A percentile compares a stretch with the other conserved stretches of the same genome.
Evolutionary conservation across 2,113 vertebrate species (phyloP).

Genomic region (Seriola rivoliana): DNA sequence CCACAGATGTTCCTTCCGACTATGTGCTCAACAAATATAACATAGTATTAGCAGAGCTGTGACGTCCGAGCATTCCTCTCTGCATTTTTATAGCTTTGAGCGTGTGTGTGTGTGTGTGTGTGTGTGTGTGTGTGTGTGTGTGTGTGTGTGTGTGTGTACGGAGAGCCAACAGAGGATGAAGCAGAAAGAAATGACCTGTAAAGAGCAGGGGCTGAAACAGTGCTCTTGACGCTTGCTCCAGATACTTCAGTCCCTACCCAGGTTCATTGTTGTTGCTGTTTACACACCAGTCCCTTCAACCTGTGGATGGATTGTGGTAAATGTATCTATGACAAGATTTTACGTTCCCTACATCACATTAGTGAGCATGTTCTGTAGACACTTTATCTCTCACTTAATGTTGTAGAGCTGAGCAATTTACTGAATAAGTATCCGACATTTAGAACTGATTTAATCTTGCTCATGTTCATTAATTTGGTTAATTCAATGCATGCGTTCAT

Average conservation of each 20-base stretch:
- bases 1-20: constrained; percentile 37
- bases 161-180: background rate
- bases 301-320: background rate
- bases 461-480: too few relatives aligned
- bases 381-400: background rate
- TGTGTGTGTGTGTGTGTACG: constrained; percentile 9
- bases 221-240: background rate
- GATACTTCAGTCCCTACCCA: background rate
- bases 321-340: background rate
- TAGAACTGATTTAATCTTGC: too few relatives aligned
- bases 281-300: background rate
- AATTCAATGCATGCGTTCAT: too few relatives aligned
- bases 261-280: background rate
- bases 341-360: too few relatives aligned
- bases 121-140: constrained; percentile 32
- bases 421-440: too few relatives aligned
- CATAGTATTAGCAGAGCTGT: constrained; percentile 53
- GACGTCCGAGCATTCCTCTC: constrained; percentile 52
- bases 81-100: constrained; percentile 30
- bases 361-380: background rate
- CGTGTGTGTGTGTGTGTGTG: constrained; percentile 21
- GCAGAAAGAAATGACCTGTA: background rate
- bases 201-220: background rate
- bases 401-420: too few relatives aligned
- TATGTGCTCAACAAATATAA: constrained; percentile 46